phyloP scores from a whole-genome alignment of 2,888 invertebrate genomes.

The Sacculina carcini region DNA sequence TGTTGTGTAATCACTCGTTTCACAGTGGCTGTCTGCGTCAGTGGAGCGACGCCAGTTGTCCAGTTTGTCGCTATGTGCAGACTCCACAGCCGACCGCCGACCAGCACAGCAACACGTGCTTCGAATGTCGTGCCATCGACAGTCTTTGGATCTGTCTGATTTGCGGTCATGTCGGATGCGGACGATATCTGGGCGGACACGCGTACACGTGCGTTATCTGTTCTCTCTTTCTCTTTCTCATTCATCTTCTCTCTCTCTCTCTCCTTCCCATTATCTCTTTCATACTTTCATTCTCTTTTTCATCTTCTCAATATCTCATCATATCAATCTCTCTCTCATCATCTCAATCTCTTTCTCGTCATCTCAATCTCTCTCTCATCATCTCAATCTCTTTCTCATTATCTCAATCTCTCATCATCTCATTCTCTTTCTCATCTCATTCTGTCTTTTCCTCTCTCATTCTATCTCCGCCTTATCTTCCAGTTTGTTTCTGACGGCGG shows the following conservation, averaged over 20 bases:
- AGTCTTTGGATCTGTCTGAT: constrained; percentile 96
- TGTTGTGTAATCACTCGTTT: constrained; percentile 94
- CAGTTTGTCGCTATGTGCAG: constrained; percentile 76
- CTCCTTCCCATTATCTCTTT: too few relatives aligned
- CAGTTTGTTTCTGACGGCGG: neutral
- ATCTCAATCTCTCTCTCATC: too few relatives aligned
- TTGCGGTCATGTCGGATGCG: constrained; percentile 95
- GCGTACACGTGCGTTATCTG: constrained; percentile 36
- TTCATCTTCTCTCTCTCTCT: neutral
- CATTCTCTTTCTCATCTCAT: too few relatives aligned
- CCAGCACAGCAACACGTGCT: constrained; percentile 31
- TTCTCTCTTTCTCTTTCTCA: neutral
- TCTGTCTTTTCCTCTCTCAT: too few relatives aligned
- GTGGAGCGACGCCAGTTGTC: constrained; percentile 93
- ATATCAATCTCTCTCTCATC: too few relatives aligned
- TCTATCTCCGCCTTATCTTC: neutral
- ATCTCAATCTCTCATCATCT: too few relatives aligned
- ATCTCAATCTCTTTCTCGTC: too few relatives aligned
- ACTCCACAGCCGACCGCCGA: constrained; percentile 48
- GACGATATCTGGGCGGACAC: constrained; percentile 66
- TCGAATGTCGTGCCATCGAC: constrained; percentile 38
- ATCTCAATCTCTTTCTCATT: too few relatives aligned
- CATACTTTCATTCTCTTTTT: too few relatives aligned
- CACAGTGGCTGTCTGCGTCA: constrained; percentile 82
- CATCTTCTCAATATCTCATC: too few relatives aligned